Percentiles rank a stretch among this genome's conserved stretches.
phyloP scores from a whole-genome alignment of 1,140 invertebrate species.

The Papilio polyxenes region DNA sequence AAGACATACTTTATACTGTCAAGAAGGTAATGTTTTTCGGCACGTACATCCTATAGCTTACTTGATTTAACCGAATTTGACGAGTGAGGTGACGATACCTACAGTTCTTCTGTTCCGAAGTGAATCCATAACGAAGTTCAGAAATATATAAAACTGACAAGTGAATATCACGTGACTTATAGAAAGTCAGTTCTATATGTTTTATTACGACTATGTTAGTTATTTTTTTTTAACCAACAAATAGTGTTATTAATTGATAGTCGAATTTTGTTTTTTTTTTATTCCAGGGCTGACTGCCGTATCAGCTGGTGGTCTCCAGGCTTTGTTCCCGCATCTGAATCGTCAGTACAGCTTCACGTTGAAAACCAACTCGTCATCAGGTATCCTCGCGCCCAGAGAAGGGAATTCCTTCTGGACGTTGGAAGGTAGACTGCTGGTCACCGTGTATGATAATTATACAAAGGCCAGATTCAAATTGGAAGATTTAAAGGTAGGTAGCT shows the following conservation, averaged over 20 bases:
- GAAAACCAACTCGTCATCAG: slow-evolving; percentile 63
- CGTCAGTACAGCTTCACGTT: slow-evolving; percentile 57
- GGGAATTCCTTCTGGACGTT: slow-evolving; percentile 59
- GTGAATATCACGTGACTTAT: too few species aligned
- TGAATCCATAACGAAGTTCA: too few species aligned
- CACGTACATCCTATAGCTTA: too few species aligned
- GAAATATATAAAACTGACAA: too few species aligned
- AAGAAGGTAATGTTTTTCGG: background rate
- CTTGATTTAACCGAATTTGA: too few species aligned
- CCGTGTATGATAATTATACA: slow-evolving; percentile 59
- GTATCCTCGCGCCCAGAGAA: slow-evolving; percentile 47
- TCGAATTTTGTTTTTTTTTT: background rate
- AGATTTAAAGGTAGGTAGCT: slow-evolving; percentile 54
- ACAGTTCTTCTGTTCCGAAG: too few species aligned
- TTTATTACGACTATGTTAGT: too few species aligned
- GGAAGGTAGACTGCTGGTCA: slow-evolving; percentile 50
- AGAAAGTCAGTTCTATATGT: too few species aligned
- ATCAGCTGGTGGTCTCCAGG: slow-evolving; percentile 46
- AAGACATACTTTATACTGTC: background rate
- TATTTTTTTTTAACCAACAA: too few species aligned
- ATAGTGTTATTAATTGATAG: background rate
- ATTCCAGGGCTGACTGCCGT: slow-evolving; percentile 46
- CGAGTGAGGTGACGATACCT: too few species aligned
- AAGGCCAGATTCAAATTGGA: slow-evolving; percentile 55
- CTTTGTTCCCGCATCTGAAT: slow-evolving; percentile 57